These are phyloP conservation scores for Zygogramma bicolorata DNA, from an alignment of 2,888 invertebrate genomes.

Conservation along the genomic window DNA sequence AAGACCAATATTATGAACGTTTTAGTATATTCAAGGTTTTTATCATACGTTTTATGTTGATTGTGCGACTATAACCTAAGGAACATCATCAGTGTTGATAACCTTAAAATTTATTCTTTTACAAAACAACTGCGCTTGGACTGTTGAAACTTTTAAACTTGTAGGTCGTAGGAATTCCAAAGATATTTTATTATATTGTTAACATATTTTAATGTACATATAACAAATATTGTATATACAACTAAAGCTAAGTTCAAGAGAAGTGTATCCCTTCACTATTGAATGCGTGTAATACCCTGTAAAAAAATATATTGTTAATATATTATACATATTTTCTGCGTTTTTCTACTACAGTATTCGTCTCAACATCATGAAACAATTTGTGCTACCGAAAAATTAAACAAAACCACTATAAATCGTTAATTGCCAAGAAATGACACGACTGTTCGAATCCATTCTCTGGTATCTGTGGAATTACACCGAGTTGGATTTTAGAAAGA, in stretches of 20 bases:
- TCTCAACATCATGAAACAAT: too few relatives aligned
- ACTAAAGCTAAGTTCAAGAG: constrained; percentile 66
- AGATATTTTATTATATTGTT: constrained; percentile 36
- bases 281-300: constrained; percentile 72
- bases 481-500: too few relatives aligned
- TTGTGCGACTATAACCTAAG: too few relatives aligned
- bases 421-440: too few relatives aligned
- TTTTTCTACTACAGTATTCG: constrained; percentile 6
- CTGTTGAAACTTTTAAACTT: background rate
- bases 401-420: too few relatives aligned
- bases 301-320: constrained; percentile 49
- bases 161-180: constrained; percentile 27
- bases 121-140: background rate
- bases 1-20: background rate
- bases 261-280: constrained; percentile 96
- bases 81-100: too few relatives aligned
- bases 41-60: too few relatives aligned
- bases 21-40: too few relatives aligned
- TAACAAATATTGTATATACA: constrained; percentile 28
- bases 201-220: constrained; percentile 28
- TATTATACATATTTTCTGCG: constrained; percentile 15
- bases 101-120: background rate
- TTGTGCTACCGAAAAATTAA: too few relatives aligned
- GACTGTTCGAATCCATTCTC: too few relatives aligned
- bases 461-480: too few relatives aligned